Evolutionary conservation across 2,797 vertebrate genomes (phyloP), one percentile per base, ranked within the genome.

Genomic region (Hemibagrus guttatus): DNA sequence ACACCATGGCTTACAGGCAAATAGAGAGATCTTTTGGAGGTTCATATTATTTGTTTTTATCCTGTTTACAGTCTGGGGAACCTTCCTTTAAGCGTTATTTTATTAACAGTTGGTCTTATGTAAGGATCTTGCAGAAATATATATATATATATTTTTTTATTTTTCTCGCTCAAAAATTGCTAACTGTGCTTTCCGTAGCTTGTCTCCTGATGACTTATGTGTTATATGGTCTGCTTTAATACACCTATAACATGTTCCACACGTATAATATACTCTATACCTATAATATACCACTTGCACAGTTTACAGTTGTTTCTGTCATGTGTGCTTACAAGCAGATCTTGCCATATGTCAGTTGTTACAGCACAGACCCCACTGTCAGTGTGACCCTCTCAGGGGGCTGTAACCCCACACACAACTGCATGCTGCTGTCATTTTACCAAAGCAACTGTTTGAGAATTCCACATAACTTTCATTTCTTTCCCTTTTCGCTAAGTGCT

Each of bases 371-470:
- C 23, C n/a, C 66, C 84, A 13, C 84, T 86, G 26, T 66, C 35
- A n/a, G 23, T 26, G 23, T 49, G 72, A 61, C 35, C 28, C 63
- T 89, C 42, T 85, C 42, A 42, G 71, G 14, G 58, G 63, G 19
- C 6, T 80, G 21, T 59, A 14, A 80, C 54, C 31, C 1, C 76
- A 80, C 31, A 42, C 17, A 35, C 76, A 39, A 39, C 31, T 23
- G 31, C 56, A 39, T 23, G 28, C 28, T 21, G 54, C n/a, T 79
- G 75, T 59, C 16, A 2, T 59, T 61, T 49, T 66, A 52, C 61
- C 76, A 42, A 79, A 84, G 68, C 72, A 81, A 79, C 56, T 84
- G 59, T 72, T 86, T 56, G 16, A 80, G 66, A 16, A 86, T 79
- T 79, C 64, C 82, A 2, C 61, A 84, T 78, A 58, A n/a, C 69